Evolutionary conservation across 2,797 vertebrate species (phyloP), one percentile per base, ranked within the genome.

Genomic region (Mormyrus hasselquistii): DNA sequence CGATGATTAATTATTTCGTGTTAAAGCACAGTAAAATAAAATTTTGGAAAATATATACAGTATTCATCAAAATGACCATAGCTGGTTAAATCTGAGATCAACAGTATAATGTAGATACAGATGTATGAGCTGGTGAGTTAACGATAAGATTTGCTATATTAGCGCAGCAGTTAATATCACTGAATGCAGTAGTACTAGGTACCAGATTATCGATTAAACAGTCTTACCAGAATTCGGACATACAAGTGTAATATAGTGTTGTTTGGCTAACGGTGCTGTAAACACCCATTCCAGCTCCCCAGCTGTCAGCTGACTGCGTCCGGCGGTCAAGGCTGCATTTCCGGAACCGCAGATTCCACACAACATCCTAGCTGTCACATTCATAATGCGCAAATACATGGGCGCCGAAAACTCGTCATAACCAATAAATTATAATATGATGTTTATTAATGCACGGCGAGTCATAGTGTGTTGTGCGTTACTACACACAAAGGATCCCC

Each of bases 161-260:
- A 19, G 73, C 29, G 65, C 29, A 3, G 4, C 65, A 38, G 12
- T 12, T 38, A 69, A 34, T 34, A 73, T 19, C 38, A 79, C 38
- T 79, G 38, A 41, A 79, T 79, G 14, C 73, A 47, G 38, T 16
- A 79, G 38, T 44, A 44, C 73, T 79, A 44, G 34, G 16, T 44
- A 44, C 34, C 73, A 47, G 19, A 41, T 79, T 79, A 47, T 79
- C 73, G 73, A 44, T 79, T n/a, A 79, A 41, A 16, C 29, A 29
- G 53, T 59, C 86, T 87, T 87, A 87, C 86, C 86, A 87, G 86
- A 87, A 41, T n/a, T 29, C 12, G 52, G 19, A 87, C 34, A 87
- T n/a, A 7, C 7, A 44, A 79, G 73, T 79, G 73, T 79, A 19
- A 79, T 44, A 44, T 44, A 2, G 38, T 79, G 73, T 79, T 79